Base-by-base conservation (phyloP, 2,888 invertebrate genomes). In the Lysandra coridon region DNA sequence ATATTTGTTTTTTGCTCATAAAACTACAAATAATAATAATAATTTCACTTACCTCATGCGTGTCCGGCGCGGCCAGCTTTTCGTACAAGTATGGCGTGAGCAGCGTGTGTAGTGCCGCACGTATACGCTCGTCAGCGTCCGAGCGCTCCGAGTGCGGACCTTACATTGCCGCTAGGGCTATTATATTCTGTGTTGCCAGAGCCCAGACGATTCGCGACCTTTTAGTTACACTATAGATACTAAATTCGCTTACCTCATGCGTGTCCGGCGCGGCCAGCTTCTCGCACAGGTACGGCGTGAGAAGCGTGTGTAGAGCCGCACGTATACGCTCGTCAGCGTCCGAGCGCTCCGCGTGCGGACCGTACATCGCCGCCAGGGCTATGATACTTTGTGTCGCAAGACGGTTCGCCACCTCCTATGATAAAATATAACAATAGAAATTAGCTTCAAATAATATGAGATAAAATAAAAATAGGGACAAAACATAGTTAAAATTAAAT, bases 71-170 rank as follows among this genome's bases (percentile, higher is more conserved):
- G 7, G 96, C 94, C 79, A 99, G 95, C 86, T 97, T 96, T 80
- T 97, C 96, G 53, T 98, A 96, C 80, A 99, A 92, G 88, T 98
- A 98, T 0, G 98, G 97, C 0, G 99, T 99, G 74, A 99, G 95
- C 80, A 99, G 92, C 10, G 96, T 95, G 73, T 92, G 91, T 60
- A 94, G 81, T 7, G 96, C 95, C 12, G 90, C 91, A 4, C 93
- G 91, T 12, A 96, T 95, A 0, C 95, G 89, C 44, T 92, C 95
- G 88, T 96, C 96, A 12, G 90, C 90, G 0, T 96, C 95, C 1
- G 96, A 95, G 10, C 90, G 87, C 60, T 93, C 89, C 37, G 95
- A 95, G 81, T 94, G 95, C 60, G 92, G 94, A 78, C 96, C 95
- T 89, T 97, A 98, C 81, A 99, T 91, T 76, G 97, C 95, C 0